These are phyloP conservation scores for Trichechus manatus DNA, from an alignment of 2,113 vertebrate species.

Conservation along the genomic window DNA sequence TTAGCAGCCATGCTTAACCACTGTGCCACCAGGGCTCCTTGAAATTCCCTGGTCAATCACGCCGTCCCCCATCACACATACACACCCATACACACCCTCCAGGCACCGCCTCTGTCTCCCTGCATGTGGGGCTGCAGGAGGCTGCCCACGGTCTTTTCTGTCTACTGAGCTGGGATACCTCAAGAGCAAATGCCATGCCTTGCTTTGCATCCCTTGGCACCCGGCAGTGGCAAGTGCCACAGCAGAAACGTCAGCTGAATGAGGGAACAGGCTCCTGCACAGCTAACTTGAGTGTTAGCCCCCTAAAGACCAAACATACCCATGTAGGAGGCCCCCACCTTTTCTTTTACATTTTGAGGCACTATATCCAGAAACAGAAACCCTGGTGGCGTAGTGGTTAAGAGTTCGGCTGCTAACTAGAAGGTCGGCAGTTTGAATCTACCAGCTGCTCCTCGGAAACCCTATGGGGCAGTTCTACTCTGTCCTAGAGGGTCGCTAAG, in stretches of 20 bases:
- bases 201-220: neutral
- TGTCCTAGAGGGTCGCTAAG: too few species aligned
- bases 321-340: accelerated
- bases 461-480: too few species aligned
- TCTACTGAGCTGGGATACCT: neutral
- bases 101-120: accelerated
- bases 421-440: too few species aligned
- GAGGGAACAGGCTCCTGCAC: accelerated
- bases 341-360: neutral
- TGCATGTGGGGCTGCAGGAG: accelerated
- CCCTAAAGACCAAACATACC: accelerated
- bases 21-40: too few species aligned
- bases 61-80: neutral
- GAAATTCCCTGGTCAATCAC: neutral
- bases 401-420: too few species aligned
- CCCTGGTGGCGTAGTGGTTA: too few species aligned
- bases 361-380: neutral
- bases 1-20: too few species aligned
- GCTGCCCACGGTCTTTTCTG: neutral
- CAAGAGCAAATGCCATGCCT: accelerated
- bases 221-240: neutral
- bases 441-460: too few species aligned
- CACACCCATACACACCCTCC: neutral
- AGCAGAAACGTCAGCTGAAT: accelerated
- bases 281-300: accelerated